phyloP scores from a whole-genome alignment of 2,113 vertebrate species.

The Psettodes erumei region DNA sequence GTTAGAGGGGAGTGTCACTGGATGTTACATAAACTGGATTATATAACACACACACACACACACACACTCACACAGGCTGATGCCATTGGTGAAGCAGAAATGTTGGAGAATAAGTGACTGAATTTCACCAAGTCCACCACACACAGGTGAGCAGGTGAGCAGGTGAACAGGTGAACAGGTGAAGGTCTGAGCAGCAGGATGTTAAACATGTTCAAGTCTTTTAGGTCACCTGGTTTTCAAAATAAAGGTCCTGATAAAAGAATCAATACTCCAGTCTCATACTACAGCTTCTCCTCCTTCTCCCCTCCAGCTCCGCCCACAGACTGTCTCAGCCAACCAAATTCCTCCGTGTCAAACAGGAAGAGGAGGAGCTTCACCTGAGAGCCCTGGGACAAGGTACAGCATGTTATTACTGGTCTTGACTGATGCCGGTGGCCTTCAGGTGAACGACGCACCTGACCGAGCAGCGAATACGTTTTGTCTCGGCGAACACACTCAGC shows the following conservation, averaged over 20 bases:
- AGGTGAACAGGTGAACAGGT: too few species aligned
- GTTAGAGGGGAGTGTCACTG: slow-evolving; percentile 24
- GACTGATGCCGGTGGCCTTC: too few species aligned
- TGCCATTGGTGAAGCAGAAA: not conserved
- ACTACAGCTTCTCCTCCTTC: rapidly evolving
- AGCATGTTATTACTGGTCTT: too few species aligned
- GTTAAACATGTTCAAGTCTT: too few species aligned
- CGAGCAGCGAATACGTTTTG: too few species aligned
- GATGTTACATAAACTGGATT: slow-evolving; percentile 42
- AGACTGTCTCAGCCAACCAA: slow-evolving; percentile 76
- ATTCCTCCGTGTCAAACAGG: slow-evolving; percentile 82
- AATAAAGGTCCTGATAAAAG: not conserved
- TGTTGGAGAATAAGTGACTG: too few species aligned
- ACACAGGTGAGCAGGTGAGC: too few species aligned
- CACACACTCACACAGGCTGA: not conserved
- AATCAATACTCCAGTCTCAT: not conserved
- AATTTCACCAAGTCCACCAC: too few species aligned
- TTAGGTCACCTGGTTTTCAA: not conserved
- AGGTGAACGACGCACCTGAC: too few species aligned
- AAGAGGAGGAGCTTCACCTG: slow-evolving; percentile 74
- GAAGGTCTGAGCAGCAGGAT: too few species aligned
- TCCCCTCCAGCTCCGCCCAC: slow-evolving; percentile 29
- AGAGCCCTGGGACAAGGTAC: slow-evolving; percentile 50
- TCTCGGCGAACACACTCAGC: not conserved
- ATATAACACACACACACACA: slow-evolving; percentile 33